phyloP scores from a whole-genome alignment of 2,888 invertebrate genomes.

The Lasioglossum malachurum region DNA sequence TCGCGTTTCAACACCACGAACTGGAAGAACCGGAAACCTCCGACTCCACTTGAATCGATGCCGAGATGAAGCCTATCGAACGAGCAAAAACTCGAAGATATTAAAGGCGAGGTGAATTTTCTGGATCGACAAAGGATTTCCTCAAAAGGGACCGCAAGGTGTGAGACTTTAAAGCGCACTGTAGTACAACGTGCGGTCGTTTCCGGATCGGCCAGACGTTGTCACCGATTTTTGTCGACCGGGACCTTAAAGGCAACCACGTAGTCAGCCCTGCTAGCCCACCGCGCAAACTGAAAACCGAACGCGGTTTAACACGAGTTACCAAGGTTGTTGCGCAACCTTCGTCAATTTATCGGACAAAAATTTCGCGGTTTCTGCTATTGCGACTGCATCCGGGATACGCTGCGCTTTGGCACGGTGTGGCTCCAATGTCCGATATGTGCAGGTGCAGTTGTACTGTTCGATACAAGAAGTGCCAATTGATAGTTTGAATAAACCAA shows the following conservation, averaged over 20 bases:
- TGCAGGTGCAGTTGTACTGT: not conserved
- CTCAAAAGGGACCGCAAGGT: not conserved
- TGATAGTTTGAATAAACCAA: not conserved
- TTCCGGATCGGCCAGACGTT: constrained; percentile 21
- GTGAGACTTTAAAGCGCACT: not conserved
- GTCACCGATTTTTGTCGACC: constrained; percentile 31
- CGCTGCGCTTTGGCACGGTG: not conserved
- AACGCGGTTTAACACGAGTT: constrained; percentile 14
- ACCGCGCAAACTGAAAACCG: constrained; percentile 36
- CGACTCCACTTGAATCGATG: constrained; percentile 14
- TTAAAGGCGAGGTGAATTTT: constrained; percentile 32
- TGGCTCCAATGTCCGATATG: not conserved
- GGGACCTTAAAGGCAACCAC: constrained; percentile 48
- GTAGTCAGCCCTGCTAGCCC: constrained; percentile 12
- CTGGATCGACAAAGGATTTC: constrained; percentile 11
- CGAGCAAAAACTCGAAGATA: not conserved
- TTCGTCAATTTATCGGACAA: constrained; percentile 27
- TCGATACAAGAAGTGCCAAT: too few species aligned
- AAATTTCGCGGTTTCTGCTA: not conserved
- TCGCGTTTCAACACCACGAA: not conserved
- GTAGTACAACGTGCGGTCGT: constrained; percentile 20
- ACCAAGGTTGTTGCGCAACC: constrained; percentile 31
- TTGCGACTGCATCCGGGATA: not conserved
- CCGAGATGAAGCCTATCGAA: constrained; percentile 13
- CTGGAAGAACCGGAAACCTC: constrained; percentile 21